Evolutionary conservation across 2,888 invertebrate genomes (phyloP).

Genomic region (Nomada ruficornis): DNA sequence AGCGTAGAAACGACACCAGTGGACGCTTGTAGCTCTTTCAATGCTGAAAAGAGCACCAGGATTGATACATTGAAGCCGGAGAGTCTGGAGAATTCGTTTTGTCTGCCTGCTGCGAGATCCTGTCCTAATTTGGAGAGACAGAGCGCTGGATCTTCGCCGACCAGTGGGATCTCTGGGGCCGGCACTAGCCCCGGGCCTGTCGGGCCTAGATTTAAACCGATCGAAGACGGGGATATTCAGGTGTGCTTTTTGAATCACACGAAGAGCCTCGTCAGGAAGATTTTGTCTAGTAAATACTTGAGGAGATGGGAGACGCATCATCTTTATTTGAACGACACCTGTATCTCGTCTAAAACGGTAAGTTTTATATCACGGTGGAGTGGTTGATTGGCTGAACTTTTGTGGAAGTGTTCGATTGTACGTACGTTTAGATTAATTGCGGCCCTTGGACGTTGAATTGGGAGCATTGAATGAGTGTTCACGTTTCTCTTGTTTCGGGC

Average conservation of each 20-base stretch:
- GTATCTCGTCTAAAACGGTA: conserved; percentile 91
- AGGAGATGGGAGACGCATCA: conserved; percentile 92
- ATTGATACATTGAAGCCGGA: conserved; percentile 73
- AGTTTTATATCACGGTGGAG: conserved; percentile 77
- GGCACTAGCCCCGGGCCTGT: conserved; percentile 83
- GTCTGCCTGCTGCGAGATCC: conserved; percentile 84
- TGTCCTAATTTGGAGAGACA: conserved; percentile 85
- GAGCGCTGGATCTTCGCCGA: conserved; percentile 86
- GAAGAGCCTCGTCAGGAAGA: conserved; percentile 91
- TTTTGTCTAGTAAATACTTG: conserved; percentile 91
- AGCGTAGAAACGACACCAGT: conserved; percentile 45
- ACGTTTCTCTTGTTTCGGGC: no score
- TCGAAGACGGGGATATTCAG: conserved; percentile 90
- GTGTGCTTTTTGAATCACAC: conserved; percentile 92
- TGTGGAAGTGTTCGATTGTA: no score
- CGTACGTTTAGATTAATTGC: no score
- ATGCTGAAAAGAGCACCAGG: conserved; percentile 47
- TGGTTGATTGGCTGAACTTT: no score
- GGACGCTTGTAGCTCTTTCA: conserved; percentile 57
- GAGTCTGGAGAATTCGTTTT: conserved; percentile 73
- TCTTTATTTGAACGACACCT: conserved; percentile 88
- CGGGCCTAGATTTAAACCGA: conserved; percentile 89
- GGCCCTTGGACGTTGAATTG: no score
- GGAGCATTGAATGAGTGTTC: no score
- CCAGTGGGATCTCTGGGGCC: conserved; percentile 84